phyloP scores from a whole-genome alignment of 2,888 invertebrate species.

The Mimachlamys varia region DNA sequence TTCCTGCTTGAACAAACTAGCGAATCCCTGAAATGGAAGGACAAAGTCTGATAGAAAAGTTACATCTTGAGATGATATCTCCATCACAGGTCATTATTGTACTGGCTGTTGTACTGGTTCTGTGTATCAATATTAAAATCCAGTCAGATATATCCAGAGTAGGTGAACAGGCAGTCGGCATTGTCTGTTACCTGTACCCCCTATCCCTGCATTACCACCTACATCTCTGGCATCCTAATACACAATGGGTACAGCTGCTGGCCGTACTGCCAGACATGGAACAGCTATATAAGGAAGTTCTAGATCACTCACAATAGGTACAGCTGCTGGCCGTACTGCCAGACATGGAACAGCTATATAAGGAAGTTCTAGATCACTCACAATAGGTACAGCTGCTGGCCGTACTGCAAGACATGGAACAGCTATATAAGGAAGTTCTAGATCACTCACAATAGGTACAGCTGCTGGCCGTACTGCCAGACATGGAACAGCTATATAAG shows the following conservation, averaged over 20 bases:
- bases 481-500: background rate
- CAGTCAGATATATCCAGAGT: too few relatives aligned
- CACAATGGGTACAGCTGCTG: background rate
- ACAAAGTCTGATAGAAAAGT: background rate
- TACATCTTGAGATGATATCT: background rate
- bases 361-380: too few relatives aligned
- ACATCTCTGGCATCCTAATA: background rate
- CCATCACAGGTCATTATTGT: background rate
- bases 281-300: background rate
- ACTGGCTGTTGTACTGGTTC: background rate
- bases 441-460: background rate
- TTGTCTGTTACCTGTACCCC: too few relatives aligned
- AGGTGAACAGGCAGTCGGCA: too few relatives aligned
- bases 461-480: background rate
- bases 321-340: background rate
- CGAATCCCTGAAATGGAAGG: background rate
- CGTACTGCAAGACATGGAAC: background rate
- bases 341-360: background rate
- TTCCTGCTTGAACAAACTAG: slow-evolving; percentile 24
- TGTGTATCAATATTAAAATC: background rate
- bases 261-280: background rate
- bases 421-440: background rate
- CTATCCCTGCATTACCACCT: too few relatives aligned
- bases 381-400: background rate
- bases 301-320: background rate